Conservation (phyloP, 2,797 vertebrate species). For the Thripadectes ignobilis region DNA sequence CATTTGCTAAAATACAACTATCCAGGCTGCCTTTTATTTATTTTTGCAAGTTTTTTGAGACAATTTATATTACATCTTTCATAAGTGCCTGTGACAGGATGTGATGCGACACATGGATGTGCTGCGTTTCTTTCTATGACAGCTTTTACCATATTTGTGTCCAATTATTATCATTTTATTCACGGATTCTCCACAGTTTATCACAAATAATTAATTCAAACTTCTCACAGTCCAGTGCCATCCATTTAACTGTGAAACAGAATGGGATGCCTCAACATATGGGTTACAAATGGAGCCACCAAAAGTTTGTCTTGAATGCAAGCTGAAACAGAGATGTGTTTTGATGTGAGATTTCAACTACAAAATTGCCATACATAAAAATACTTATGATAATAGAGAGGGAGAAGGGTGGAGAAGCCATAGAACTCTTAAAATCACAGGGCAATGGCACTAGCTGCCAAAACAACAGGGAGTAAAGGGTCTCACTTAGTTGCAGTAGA, state of each 20-base stretch:
- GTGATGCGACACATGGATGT: conserved; percentile 71
- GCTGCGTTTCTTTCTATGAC: conserved; percentile 69
- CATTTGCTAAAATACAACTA: conserved; percentile 81
- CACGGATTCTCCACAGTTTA: conserved; percentile 57
- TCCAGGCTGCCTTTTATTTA: conserved; percentile 75
- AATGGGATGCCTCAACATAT: conserved; percentile 64
- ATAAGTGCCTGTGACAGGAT: conserved; percentile 78
- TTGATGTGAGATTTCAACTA: conserved; percentile 58
- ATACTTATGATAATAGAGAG: neutral
- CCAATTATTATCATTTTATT: conserved; percentile 74
- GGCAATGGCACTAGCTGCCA: neutral
- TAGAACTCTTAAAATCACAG: neutral
- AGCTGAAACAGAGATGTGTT: conserved; percentile 63
- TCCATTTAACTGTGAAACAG: conserved; percentile 68
- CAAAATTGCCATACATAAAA: conserved; percentile 34
- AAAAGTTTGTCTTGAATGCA: conserved; percentile 69
- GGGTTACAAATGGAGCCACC: conserved; percentile 67
- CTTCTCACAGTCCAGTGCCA: conserved; percentile 63
- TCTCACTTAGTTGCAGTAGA: neutral
- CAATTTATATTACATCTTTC: conserved; percentile 79
- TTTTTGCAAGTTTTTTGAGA: conserved; percentile 69
- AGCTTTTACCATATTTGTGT: conserved; percentile 65
- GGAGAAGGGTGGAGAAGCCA: neutral
- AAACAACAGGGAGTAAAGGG: neutral
- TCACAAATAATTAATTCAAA: conserved; percentile 65